Evolutionary conservation across 1,140 invertebrate genomes (phyloP), one percentile per base, ranked within the genome.

Genomic region (Pseudomyrmex gracilis): DNA sequence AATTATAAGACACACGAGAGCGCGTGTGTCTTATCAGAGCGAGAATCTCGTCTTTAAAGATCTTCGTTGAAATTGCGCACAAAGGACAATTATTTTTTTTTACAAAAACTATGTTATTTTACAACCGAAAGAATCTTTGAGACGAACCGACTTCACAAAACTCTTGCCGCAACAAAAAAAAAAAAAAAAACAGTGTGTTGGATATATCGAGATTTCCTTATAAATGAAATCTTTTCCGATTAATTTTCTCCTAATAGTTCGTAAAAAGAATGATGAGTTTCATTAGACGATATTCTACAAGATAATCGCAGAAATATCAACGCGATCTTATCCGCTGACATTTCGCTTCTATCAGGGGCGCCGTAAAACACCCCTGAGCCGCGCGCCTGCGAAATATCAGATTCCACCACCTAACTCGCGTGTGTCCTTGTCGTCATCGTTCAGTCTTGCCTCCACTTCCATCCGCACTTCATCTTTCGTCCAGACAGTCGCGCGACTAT

Each of bases 301-400:
- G 73, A 76, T 76, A 76, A 76, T 34, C 45, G 15, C 53, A 9
- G 15, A 12, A 7, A n/a, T 43, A 77, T 77, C 71, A 60, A n/a
- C 17, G 12, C 5, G 43, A 84, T 84, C 61, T 58, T 68, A 68
- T 68, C 45, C 17, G 22, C 61, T 34, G 34, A 34, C 34, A 34
- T 34, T 34, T 24, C 13, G 9, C 45, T 67, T 78, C n/a, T 24
- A 66, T 13, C 49, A 70, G 55, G 76, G 76, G 73, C 24, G 82
- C 82, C 71, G 87, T 87, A 68, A 91, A 90, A 88, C 87, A 85
- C 67, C 73, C 83, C 73, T 85, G 76, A 45, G 34, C 83, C 84
- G 84, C 89, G 89, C 90, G 89, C 90, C 82, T 90, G 87, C 87
- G 87, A 82, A 89, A 90, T 90, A 83, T 83, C 71, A 80, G 82